phyloP scores from a whole-genome alignment of 35 echinoderm and acorn worm genomes.

The Nesometra sesokonis region DNA sequence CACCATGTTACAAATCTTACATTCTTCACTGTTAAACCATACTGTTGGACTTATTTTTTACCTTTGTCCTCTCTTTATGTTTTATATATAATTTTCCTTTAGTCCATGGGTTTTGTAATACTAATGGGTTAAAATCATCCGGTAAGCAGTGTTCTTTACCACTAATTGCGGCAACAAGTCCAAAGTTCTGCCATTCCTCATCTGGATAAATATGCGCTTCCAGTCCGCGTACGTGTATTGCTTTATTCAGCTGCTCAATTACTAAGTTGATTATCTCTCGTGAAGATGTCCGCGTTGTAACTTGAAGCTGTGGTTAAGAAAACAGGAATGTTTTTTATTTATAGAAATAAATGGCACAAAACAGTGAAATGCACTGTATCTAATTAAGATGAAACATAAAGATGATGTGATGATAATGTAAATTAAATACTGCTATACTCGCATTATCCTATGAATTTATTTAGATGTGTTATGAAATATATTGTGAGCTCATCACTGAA shows the following conservation, averaged over 20 bases:
- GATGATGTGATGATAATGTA: no score
- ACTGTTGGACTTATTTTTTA: not conserved
- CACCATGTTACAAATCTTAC: no score
- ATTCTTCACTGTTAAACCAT: not conserved
- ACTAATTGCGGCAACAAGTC: constrained; percentile 70
- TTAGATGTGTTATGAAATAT: no score
- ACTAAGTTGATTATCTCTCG: constrained; percentile 91
- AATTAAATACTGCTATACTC: no score
- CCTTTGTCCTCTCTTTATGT: constrained; percentile 41
- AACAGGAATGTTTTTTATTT: not conserved
- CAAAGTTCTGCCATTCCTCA: constrained; percentile 64
- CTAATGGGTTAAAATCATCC: constrained; percentile 74
- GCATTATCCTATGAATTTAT: no score
- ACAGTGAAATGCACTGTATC: no score
- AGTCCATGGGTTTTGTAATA: constrained; percentile 96
- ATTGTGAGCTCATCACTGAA: no score
- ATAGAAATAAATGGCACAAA: no score
- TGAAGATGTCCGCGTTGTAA: constrained; percentile 79
- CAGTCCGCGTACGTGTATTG: constrained; percentile 52
- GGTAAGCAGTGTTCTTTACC: constrained; percentile 61
- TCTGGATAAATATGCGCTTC: constrained; percentile 43
- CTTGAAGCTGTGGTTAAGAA: constrained; percentile 74
- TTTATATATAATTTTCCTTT: constrained; percentile 78
- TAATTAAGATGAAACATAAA: no score
- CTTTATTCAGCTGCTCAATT: constrained; percentile 95